These are phyloP conservation scores for Sorex fumeus DNA, from an alignment of 2,113 vertebrate genomes.

Conservation along the genomic window DNA sequence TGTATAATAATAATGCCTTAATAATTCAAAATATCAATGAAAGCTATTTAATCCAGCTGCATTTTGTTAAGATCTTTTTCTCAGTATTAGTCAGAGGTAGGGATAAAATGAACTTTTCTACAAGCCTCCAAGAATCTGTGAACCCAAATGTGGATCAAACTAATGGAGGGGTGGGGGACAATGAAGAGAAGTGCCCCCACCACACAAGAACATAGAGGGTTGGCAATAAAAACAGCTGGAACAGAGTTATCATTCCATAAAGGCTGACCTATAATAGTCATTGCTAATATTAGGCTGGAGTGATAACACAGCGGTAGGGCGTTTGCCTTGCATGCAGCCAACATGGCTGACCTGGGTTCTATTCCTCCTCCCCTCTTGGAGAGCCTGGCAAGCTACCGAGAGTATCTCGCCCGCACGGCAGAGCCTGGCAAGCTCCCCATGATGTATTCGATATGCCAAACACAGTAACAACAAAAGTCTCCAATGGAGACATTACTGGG, in stretches of 20 bases:
- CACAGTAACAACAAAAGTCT: no score
- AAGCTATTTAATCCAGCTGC: conserved; percentile 22
- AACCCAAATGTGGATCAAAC: not conserved
- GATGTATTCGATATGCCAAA: no score
- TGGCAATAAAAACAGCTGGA: not conserved
- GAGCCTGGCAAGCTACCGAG: no score
- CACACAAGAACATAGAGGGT: not conserved
- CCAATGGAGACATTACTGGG: no score
- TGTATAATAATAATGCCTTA: conserved; percentile 11
- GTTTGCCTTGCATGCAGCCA: no score
- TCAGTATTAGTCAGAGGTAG: conserved; percentile 33
- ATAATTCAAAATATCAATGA: not conserved
- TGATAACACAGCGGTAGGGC: no score
- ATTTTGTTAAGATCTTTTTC: conserved; percentile 36
- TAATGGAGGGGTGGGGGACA: not conserved
- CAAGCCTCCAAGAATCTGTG: not conserved
- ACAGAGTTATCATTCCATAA: conserved; percentile 4
- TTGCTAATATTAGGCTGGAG: not conserved
- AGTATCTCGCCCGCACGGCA: no score
- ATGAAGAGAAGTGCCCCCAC: not conserved
- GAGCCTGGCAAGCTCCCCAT: no score
- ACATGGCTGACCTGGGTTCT: no score
- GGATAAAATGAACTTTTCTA: not conserved
- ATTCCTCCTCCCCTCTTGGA: no score
- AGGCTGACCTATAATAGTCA: not conserved